Evolutionary conservation across 2,888 invertebrate species (phyloP).

Genomic region (Tiliacea citrago): DNA sequence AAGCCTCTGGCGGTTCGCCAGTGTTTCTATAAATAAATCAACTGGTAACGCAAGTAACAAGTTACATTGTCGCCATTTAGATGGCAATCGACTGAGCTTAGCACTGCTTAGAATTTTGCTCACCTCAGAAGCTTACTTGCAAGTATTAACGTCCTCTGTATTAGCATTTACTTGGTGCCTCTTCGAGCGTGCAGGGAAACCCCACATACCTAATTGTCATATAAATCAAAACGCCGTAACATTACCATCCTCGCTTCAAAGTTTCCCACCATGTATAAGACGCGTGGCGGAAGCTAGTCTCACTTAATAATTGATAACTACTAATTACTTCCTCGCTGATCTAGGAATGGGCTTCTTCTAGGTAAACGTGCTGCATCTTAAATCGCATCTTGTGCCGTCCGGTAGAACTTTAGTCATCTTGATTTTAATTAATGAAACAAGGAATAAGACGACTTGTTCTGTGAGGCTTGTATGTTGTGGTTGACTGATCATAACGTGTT

Average conservation of each 20-base stretch:
- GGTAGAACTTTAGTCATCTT: slow-evolving; percentile 46
- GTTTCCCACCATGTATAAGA: slow-evolving; percentile 45
- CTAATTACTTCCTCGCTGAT: slow-evolving; percentile 55
- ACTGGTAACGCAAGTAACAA: slow-evolving; percentile 46
- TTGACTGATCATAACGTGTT: slow-evolving; percentile 12
- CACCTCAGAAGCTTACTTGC: slow-evolving; percentile 46
- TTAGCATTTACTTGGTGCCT: slow-evolving; percentile 48
- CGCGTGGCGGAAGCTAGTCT: slow-evolving; percentile 52
- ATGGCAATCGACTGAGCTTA: slow-evolving; percentile 51
- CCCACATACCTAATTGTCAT: slow-evolving; percentile 50
- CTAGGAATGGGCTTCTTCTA: slow-evolving; percentile 41
- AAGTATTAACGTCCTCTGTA: slow-evolving; percentile 41
- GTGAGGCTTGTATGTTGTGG: not conserved
- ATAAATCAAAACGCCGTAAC: slow-evolving; percentile 49
- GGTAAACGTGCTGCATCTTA: slow-evolving; percentile 43
- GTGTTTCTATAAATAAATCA: slow-evolving; percentile 56
- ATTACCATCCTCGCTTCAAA: slow-evolving; percentile 37
- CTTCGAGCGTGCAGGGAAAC: slow-evolving; percentile 55
- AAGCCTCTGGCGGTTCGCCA: slow-evolving; percentile 50
- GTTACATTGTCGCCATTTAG: slow-evolving; percentile 53
- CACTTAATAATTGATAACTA: slow-evolving; percentile 54
- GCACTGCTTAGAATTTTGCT: slow-evolving; percentile 58
- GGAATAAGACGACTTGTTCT: slow-evolving; percentile 2
- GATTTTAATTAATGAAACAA: slow-evolving; percentile 38
- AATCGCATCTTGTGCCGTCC: slow-evolving; percentile 46